Evolutionary conservation across 2,113 vertebrate genomes (phyloP), one percentile per base, ranked within the genome.

Genomic region (Poicephalus gulielmi): DNA sequence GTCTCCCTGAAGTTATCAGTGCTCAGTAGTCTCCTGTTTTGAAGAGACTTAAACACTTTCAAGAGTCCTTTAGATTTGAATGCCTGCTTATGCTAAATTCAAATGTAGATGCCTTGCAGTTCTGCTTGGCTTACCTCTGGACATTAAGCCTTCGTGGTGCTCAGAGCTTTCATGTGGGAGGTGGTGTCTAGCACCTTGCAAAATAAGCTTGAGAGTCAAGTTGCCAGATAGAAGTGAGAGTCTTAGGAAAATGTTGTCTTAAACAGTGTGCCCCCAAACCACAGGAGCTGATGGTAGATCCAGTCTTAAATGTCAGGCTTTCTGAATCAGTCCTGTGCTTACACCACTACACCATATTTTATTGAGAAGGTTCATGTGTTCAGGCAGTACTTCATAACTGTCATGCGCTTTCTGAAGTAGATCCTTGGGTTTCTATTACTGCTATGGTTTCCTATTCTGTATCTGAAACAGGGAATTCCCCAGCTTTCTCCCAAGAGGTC

Each of bases 391-490:
- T 91, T 92, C 47, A 66, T 80, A 59, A 80, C 59, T 50, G 49
- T 81, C 33, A 47, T 81, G 27, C 84, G 35, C 50, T 55, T 95
- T 88, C 89, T 62, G 20, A 93, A 93, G 73, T 81, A 90, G 33
- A 81, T 95, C 27, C 28, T 71, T 68, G 27, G 23, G 43, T 88
- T 95, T 83, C 57, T 86, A 28, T 55, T 89, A n/a, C 47, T 83
- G n/a, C 35, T 83, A 13, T 63, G 46, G 25, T 74, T 96, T 93
- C 63, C 41, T 77, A 39, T 92, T 88, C 68, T 90, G 15, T 78
- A 46, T 53, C 28, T 90, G 75, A 92, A 92, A 49, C 11, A 77
- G 92, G 88, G 85, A 93, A 80, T 95, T 95, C 71, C 96, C 88
- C 53, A 64, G 9, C 63, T 87, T 90, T 94, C 63, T 94, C 71